Conservation (phyloP, 2,113 vertebrate genomes). For the Sinocyclocheilus rhinocerous region DNA sequence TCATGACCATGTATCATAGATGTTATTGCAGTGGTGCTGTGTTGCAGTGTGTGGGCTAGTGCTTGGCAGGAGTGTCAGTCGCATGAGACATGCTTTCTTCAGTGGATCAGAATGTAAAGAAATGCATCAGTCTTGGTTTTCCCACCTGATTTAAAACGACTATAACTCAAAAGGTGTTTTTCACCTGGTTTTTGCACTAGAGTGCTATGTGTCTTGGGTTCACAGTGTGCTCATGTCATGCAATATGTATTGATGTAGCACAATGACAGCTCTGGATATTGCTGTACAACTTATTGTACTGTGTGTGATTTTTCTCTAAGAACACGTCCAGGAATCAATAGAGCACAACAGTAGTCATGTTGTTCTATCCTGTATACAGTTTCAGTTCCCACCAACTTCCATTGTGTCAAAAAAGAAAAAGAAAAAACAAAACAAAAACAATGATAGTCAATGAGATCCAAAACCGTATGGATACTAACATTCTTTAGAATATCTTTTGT, state of each 20-base stretch:
- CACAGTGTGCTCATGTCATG: background rate
- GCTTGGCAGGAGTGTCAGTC: background rate
- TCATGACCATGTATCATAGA: slow-evolving; percentile 14
- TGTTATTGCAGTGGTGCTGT: slow-evolving; percentile 34
- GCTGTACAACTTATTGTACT: background rate
- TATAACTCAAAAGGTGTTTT: background rate
- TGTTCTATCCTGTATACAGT: too few species aligned
- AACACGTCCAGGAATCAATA: background rate
- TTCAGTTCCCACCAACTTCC: too few species aligned
- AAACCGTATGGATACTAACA: too few species aligned
- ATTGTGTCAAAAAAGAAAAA: too few species aligned
- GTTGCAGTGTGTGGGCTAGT: slow-evolving; percentile 16
- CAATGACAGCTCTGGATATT: background rate
- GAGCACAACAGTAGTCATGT: background rate
- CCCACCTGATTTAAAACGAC: background rate
- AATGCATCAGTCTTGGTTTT: background rate
- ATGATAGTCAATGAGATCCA: too few species aligned
- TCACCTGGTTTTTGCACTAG: background rate
- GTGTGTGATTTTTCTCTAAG: background rate
- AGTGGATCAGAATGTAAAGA: background rate
- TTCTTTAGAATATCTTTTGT: too few species aligned
- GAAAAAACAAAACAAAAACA: too few species aligned
- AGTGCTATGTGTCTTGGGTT: background rate
- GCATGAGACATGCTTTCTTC: slow-evolving; percentile 11
- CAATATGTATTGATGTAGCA: background rate